A percentile compares a stretch with the other conserved stretches of the same genome.
Evolutionary conservation across 2,113 vertebrate species (phyloP).

Genomic region (Myiozetetes cayanensis): DNA sequence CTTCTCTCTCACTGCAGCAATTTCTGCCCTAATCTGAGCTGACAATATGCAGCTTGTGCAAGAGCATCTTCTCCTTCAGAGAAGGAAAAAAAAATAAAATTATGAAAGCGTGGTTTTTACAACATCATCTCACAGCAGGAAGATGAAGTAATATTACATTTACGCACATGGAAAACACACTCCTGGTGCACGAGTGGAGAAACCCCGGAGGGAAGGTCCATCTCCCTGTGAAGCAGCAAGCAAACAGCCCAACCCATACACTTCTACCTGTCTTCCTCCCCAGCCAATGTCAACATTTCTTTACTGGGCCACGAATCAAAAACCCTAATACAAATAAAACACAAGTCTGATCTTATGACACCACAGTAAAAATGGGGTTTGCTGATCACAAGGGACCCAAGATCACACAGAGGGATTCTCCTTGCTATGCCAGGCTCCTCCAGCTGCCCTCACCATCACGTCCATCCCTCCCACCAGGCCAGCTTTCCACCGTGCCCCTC

Average conservation of each 20-base stretch:
- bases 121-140: neutral
- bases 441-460: fast-evolving
- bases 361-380: neutral
- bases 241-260: neutral
- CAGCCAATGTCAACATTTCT: neutral
- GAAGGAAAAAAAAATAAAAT: neutral
- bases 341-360: neutral
- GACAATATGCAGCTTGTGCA: neutral
- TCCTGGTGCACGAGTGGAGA: neutral
- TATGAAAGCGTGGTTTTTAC: neutral
- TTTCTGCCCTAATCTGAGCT: neutral
- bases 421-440: neutral
- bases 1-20: neutral
- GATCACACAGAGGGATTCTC: neutral
- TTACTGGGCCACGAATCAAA: neutral
- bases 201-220: neutral
- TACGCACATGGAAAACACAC: neutral
- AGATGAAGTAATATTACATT: neutral
- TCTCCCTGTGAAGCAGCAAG: neutral
- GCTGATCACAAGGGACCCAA: neutral
- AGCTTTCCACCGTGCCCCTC: neutral
- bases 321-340: neutral
- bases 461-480: neutral
- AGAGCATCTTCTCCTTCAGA: neutral
- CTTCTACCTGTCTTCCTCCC: neutral